Conservation (phyloP, 2,113 vertebrate genomes). For the Cyanocitta stelleri region DNA sequence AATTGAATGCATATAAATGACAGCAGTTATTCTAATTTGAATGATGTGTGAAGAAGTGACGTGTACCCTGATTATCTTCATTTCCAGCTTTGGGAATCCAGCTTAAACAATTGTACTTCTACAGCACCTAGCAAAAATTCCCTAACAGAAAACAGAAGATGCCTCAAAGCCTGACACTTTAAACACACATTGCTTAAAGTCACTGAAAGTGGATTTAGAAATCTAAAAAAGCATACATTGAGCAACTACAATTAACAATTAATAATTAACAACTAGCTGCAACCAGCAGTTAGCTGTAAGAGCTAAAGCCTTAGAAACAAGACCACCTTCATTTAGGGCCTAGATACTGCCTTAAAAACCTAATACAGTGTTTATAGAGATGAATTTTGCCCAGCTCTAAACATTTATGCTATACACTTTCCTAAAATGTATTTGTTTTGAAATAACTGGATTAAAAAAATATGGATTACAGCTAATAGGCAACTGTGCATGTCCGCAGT, state of each 20-base stretch:
- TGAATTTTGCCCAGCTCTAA: not conserved
- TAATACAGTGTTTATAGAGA: not conserved
- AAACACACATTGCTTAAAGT: not conserved
- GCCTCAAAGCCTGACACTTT: not conserved
- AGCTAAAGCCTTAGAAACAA: not conserved
- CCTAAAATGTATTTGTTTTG: not conserved
- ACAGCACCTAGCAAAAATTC: not conserved
- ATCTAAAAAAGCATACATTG: not conserved
- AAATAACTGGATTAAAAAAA: not conserved
- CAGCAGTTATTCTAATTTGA: conserved; percentile 67
- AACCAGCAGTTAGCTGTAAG: not conserved
- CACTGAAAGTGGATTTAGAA: not conserved
- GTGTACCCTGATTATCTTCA: not conserved
- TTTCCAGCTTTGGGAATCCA: conserved; percentile 1
- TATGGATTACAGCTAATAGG: not conserved
- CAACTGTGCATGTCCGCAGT: not conserved
- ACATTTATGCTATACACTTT: not conserved
- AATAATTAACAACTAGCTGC: not conserved
- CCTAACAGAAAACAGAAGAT: not conserved
- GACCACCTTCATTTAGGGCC: not conserved
- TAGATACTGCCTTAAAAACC: not conserved
- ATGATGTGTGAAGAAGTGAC: conserved; percentile 46
- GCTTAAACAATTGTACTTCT: not conserved
- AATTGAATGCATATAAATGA: conserved; percentile 72
- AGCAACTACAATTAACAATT: not conserved